These are phyloP conservation scores for Gymnocephalus cernua DNA, from an alignment of 2,113 vertebrate species.

Conservation along the genomic window DNA sequence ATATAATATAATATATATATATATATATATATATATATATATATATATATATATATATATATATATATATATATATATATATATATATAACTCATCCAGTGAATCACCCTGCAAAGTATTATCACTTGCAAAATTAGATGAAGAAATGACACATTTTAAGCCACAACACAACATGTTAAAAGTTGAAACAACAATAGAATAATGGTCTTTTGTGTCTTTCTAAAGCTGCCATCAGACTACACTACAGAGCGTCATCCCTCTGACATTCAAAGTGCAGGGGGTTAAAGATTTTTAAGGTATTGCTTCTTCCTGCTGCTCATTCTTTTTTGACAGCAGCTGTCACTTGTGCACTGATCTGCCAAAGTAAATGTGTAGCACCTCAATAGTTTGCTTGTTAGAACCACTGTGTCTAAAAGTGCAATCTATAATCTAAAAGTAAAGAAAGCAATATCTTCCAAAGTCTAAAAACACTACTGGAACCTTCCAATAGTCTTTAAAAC, in stretches of 20 bases:
- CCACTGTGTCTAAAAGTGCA: too few species aligned
- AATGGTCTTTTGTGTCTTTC: not conserved
- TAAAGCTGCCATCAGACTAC: not conserved
- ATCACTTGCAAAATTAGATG: not conserved
- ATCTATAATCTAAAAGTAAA: too few species aligned
- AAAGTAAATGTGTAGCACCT: not conserved
- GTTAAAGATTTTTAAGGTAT: not conserved
- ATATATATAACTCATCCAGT: not conserved
- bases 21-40: too few species aligned
- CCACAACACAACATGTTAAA: constrained; percentile 1
- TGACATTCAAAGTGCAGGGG: not conserved
- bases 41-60: too few species aligned
- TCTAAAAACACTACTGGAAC: not conserved
- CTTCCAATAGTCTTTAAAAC: not conserved
- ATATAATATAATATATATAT: too few species aligned
- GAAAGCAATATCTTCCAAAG: not conserved
- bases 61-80: too few species aligned
- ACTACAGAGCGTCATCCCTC: not conserved
- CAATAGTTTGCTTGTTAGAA: not conserved
- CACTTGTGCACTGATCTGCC: not conserved
- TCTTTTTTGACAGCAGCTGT: not conserved
- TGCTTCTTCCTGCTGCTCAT: not conserved
- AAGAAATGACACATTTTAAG: not conserved
- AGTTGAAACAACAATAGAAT: not conserved
- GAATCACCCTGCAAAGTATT: not conserved